These are phyloP conservation scores for Dysmachus trigonus DNA, from an alignment of 2,888 invertebrate genomes.

Conservation along the genomic window DNA sequence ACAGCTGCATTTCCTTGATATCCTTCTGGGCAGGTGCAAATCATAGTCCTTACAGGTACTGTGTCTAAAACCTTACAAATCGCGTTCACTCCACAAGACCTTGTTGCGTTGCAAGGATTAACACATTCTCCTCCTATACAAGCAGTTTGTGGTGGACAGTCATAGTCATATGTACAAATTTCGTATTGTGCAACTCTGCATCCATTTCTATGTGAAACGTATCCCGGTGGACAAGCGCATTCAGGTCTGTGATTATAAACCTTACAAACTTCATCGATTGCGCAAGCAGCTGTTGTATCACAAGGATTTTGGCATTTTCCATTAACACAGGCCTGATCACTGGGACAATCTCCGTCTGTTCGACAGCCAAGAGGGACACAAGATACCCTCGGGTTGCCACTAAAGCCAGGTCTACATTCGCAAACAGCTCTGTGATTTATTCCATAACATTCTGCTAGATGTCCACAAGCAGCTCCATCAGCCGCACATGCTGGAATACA, in stretches of 20 bases:
- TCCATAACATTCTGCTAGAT: constrained; percentile 81
- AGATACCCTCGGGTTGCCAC: constrained; percentile 80
- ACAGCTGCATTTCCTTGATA: constrained; percentile 87
- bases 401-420: constrained; percentile 81
- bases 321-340: constrained; percentile 82
- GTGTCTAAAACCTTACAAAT: constrained; percentile 83
- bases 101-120: constrained; percentile 81
- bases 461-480: constrained; percentile 77
- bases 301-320: constrained; percentile 83
- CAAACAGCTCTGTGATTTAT: constrained; percentile 83
- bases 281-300: constrained; percentile 73
- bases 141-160: constrained; percentile 84
- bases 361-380: constrained; percentile 86
- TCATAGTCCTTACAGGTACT: constrained; percentile 84
- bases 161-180: constrained; percentile 79
- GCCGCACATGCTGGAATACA: constrained; percentile 83
- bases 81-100: constrained; percentile 84
- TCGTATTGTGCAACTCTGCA: constrained; percentile 70
- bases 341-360: constrained; percentile 81
- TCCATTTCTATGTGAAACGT: constrained; percentile 71
- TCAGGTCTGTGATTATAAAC: constrained; percentile 79
- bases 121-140: constrained; percentile 84
- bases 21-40: constrained; percentile 86
- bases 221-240: constrained; percentile 84
- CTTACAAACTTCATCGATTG: constrained; percentile 77